Conservation (phyloP, 2,888 invertebrate genomes). For the Tenthredo livida region DNA sequence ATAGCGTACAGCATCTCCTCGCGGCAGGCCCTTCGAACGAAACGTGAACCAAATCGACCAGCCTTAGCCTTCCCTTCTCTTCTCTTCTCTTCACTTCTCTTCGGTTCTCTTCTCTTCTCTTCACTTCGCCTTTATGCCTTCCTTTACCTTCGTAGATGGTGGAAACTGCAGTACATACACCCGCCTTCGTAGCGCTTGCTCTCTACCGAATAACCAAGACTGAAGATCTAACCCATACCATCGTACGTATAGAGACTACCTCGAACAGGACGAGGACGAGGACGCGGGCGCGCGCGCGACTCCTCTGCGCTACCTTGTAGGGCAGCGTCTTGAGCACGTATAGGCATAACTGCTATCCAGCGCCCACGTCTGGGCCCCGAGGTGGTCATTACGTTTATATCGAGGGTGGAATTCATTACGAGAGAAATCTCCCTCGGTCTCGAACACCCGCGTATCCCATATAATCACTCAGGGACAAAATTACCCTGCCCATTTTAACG, state of each 20-base stretch:
- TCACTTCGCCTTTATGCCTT: background rate
- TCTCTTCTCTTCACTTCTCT: too few species aligned
- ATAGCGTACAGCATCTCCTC: slow-evolving; percentile 71
- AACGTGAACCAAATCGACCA: slow-evolving; percentile 56
- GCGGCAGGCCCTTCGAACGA: slow-evolving; percentile 58
- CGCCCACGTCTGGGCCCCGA: slow-evolving; percentile 58
- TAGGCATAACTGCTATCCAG: slow-evolving; percentile 69
- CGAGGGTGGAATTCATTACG: slow-evolving; percentile 76
- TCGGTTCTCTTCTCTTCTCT: too few species aligned
- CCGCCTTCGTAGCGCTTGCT: background rate
- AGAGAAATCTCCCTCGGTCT: slow-evolving; percentile 65
- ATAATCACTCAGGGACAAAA: slow-evolving; percentile 44
- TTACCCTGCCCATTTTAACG: slow-evolving; percentile 18
- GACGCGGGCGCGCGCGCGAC: slow-evolving; percentile 57
- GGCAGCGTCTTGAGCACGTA: slow-evolving; percentile 70
- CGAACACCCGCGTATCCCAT: slow-evolving; percentile 57
- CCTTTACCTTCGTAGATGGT: background rate
- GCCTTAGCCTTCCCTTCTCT: background rate
- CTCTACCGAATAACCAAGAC: background rate
- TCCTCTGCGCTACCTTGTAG: slow-evolving; percentile 69
- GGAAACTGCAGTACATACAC: background rate
- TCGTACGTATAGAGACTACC: background rate
- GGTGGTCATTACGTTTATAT: slow-evolving; percentile 70
- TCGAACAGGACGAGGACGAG: slow-evolving; percentile 43
- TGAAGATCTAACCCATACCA: background rate